phyloP scores from a whole-genome alignment of 2,113 vertebrate genomes.

The Nyctibius bracteatus region DNA sequence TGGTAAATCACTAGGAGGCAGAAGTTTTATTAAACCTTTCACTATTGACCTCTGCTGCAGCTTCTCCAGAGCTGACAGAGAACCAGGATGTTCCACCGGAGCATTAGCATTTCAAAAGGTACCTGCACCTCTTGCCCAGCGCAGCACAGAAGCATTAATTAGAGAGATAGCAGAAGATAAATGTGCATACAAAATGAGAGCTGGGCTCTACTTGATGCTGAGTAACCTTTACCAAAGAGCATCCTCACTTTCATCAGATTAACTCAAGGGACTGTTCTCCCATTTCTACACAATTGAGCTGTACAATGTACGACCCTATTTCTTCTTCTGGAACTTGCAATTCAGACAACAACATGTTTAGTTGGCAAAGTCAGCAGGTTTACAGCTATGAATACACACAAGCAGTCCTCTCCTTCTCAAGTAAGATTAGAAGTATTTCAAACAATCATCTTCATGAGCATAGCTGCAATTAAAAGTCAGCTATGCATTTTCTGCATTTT shows the following conservation, averaged over 20 bases:
- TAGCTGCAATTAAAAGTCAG: neutral
- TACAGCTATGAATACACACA: neutral
- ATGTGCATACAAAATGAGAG: conserved; percentile 15
- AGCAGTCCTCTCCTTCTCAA: neutral
- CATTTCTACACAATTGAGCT: neutral
- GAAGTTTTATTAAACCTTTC: neutral
- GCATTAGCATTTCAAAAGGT: conserved; percentile 44
- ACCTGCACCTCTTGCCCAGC: neutral
- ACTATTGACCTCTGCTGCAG: neutral
- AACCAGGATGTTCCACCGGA: neutral
- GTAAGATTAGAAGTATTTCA: neutral
- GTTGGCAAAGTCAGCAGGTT: neutral
- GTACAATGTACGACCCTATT: neutral
- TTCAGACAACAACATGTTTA: neutral
- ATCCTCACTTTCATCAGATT: neutral
- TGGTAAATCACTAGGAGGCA: neutral
- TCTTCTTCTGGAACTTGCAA: neutral
- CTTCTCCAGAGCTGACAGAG: neutral
- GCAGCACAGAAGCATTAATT: conserved; percentile 8
- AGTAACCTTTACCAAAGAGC: neutral
- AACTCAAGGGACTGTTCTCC: neutral
- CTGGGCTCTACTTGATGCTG: neutral
- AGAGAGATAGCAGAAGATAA: conserved; percentile 13
- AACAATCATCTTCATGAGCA: neutral
- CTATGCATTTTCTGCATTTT: too few relatives aligned